Conservation (phyloP, 2,797 vertebrate genomes). For the Galago senegalensis region DNA sequence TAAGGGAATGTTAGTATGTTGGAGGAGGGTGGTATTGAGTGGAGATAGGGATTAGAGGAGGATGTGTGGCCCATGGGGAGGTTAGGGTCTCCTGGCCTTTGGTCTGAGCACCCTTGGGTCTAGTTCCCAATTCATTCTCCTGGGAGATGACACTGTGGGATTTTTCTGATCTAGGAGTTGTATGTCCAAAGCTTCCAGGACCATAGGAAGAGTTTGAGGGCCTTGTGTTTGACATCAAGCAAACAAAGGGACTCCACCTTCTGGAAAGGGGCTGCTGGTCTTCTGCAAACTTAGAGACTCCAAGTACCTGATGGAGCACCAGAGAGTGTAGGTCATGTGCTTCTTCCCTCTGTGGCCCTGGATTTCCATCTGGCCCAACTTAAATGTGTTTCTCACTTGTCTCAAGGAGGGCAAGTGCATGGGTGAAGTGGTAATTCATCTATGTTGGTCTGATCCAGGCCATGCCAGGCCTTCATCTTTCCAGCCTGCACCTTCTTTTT, state of each 20-base stretch:
- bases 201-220: neutral
- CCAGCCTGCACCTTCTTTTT: neutral
- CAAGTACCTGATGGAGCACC: neutral
- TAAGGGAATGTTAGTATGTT: neutral
- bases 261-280: neutral
- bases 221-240: neutral
- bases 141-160: neutral
- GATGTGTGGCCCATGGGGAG: neutral
- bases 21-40: neutral
- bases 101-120: neutral
- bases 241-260: neutral
- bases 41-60: neutral
- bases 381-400: neutral
- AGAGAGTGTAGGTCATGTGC: neutral
- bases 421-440: neutral
- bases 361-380: neutral
- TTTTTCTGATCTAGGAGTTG: neutral
- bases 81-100: neutral
- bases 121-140: neutral
- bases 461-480: neutral
- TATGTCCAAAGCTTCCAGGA: neutral
- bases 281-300: neutral
- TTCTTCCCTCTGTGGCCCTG: neutral
- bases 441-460: neutral
- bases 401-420: neutral